These are phyloP conservation scores for Ceyx cyanopectus DNA, from an alignment of 2,113 vertebrate species.

Conservation along the genomic window DNA sequence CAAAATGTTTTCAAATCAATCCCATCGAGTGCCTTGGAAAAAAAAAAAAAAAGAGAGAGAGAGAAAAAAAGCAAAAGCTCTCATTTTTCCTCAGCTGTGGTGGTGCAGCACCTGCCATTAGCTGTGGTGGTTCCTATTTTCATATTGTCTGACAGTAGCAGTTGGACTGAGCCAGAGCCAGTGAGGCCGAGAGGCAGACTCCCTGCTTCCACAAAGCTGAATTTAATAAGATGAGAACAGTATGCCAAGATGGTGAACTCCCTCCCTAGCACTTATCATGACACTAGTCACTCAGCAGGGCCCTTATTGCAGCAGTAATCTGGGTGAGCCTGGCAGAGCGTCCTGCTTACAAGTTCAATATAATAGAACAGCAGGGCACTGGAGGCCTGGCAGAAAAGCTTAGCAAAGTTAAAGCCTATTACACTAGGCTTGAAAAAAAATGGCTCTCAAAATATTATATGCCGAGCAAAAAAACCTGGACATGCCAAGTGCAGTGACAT, in stretches of 20 bases:
- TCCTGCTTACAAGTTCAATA: slow-evolving; percentile 94
- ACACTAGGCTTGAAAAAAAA: slow-evolving; percentile 86
- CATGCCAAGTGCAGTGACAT: slow-evolving; percentile 86
- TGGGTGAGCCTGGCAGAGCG: slow-evolving; percentile 90
- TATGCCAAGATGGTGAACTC: slow-evolving; percentile 90
- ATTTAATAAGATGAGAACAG: slow-evolving; percentile 96
- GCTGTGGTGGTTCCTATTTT: slow-evolving; percentile 86
- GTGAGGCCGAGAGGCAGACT: slow-evolving; percentile 83
- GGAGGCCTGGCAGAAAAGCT: slow-evolving; percentile 95
- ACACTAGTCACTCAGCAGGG: slow-evolving; percentile 93
- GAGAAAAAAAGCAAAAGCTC: not conserved
- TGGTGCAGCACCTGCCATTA: slow-evolving; percentile 86
- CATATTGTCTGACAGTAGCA: slow-evolving; percentile 92
- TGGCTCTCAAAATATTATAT: slow-evolving; percentile 80
- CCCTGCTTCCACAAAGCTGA: slow-evolving; percentile 88
- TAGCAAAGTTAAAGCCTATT: slow-evolving; percentile 99
- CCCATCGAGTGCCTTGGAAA: not conserved
- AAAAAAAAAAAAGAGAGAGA: not conserved
- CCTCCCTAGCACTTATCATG: slow-evolving; percentile 88
- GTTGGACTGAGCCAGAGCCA: slow-evolving; percentile 86
- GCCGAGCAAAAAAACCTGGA: slow-evolving; percentile 75
- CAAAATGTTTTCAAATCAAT: slow-evolving; percentile 30
- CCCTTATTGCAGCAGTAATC: slow-evolving; percentile 92
- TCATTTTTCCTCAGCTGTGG: slow-evolving; percentile 64
- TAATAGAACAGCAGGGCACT: slow-evolving; percentile 91